Conservation (phyloP, 2,797 vertebrate species). For the Sebastiscus tertius region DNA sequence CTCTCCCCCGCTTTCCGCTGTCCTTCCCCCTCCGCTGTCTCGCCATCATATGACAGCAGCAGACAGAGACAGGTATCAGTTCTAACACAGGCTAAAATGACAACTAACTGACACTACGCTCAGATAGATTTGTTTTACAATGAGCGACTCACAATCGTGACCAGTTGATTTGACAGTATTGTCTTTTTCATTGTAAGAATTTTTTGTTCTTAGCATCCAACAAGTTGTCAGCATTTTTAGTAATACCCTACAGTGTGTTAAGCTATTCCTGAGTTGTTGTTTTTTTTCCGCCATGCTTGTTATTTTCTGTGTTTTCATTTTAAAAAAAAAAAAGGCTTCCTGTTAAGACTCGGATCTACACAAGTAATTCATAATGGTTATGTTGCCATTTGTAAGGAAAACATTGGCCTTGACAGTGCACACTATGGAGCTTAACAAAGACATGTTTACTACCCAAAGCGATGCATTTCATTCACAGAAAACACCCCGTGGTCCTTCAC, state of each 20-base stretch:
- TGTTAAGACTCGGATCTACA: background rate
- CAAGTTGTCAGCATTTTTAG: background rate
- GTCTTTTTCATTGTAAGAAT: background rate
- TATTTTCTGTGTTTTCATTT: background rate
- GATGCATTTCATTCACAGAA: background rate
- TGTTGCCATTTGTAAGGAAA: slow-evolving; percentile 1
- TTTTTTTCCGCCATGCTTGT: no score
- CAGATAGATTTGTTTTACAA: slow-evolving; percentile 2
- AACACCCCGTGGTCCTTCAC: background rate
- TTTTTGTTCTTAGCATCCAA: background rate
- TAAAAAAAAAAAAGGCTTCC: background rate
- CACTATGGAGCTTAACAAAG: background rate
- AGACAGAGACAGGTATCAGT: slow-evolving; percentile 19
- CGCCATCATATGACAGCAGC: slow-evolving; percentile 31
- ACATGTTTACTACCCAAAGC: background rate
- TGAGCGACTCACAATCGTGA: background rate
- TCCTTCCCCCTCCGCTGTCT: slow-evolving; percentile 24
- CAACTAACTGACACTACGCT: background rate
- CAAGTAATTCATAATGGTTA: background rate
- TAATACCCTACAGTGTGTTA: background rate
- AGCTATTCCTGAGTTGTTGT: background rate
- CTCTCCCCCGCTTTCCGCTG: slow-evolving; percentile 25
- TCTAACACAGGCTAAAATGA: slow-evolving; percentile 23
- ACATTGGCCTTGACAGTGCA: background rate
- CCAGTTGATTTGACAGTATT: background rate